A percentile compares a stretch with the other conserved stretches of the same genome.
phyloP scores from a whole-genome alignment of 2,888 invertebrate species.

The Acleris sparsana region DNA sequence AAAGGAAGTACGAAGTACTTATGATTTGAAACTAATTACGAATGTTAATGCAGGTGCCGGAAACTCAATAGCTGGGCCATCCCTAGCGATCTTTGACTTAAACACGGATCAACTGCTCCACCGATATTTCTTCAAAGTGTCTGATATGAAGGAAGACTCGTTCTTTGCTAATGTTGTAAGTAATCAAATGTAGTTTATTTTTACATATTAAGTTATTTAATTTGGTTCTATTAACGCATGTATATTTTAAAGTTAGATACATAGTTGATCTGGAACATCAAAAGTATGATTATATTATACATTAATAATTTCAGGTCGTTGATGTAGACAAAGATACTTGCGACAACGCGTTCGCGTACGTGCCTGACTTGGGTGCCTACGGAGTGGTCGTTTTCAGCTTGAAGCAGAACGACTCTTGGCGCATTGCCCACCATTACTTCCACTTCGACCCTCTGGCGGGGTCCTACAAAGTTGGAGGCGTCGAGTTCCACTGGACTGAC shows the following conservation, averaged over 20 bases:
- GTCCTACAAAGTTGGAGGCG: slow-evolving; percentile 89
- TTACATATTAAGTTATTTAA: neutral
- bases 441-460: slow-evolving; percentile 91
- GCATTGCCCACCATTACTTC: slow-evolving; percentile 92
- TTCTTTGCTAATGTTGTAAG: slow-evolving; percentile 92
- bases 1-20: too few relatives aligned
- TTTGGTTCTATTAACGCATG: neutral
- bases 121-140: slow-evolving; percentile 86
- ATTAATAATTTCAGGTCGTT: slow-evolving; percentile 81
- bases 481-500: slow-evolving; percentile 94
- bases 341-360: slow-evolving; percentile 89
- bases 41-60: slow-evolving; percentile 54
- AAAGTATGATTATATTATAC: too few relatives aligned
- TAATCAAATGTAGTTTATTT: slow-evolving; percentile 39
- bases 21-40: too few relatives aligned
- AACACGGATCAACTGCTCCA: slow-evolving; percentile 89
- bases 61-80: slow-evolving; percentile 85
- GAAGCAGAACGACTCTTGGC: slow-evolving; percentile 89
- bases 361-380: slow-evolving; percentile 90
- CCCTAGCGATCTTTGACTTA: slow-evolving; percentile 88
- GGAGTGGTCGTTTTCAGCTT: slow-evolving; percentile 91
- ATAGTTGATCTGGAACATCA: neutral
- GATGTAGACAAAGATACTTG: slow-evolving; percentile 88
- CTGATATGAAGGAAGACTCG: slow-evolving; percentile 87
- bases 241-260: neutral